Evolutionary conservation across 2,888 invertebrate genomes (phyloP).

Genomic region (Drosophila atripex): DNA sequence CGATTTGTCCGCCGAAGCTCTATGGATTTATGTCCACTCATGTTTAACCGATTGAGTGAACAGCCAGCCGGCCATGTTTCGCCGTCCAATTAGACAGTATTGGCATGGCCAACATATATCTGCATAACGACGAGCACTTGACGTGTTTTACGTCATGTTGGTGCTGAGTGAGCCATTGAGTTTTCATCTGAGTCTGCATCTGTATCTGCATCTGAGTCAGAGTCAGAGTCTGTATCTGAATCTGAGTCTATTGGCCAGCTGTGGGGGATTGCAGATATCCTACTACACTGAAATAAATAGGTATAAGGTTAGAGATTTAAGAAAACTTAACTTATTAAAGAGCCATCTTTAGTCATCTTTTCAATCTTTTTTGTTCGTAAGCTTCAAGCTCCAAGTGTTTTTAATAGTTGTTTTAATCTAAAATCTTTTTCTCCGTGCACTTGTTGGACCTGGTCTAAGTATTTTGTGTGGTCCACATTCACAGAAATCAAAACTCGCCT

Average conservation of each 20-base stretch:
- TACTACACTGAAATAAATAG: slow-evolving; percentile 3
- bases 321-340: too few species aligned
- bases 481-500: slow-evolving; percentile 63
- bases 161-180: slow-evolving; percentile 27
- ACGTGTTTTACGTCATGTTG: slow-evolving; percentile 36
- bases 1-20: slow-evolving; percentile 40
- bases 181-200: slow-evolving; percentile 8
- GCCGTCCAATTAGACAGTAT: slow-evolving; percentile 33
- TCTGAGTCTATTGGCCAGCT: slow-evolving; percentile 11
- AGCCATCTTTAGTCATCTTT: too few species aligned
- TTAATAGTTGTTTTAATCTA: not conserved
- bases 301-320: not conserved
- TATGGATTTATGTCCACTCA: slow-evolving; percentile 50
- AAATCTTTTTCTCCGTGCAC: not conserved
- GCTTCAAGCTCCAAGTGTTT: not conserved
- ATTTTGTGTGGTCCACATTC: slow-evolving; percentile 60
- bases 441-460: slow-evolving; percentile 23
- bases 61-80: slow-evolving; percentile 29
- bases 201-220: slow-evolving; percentile 14
- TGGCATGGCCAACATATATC: slow-evolving; percentile 12
- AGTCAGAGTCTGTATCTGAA: not conserved
- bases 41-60: slow-evolving; percentile 26
- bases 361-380: too few species aligned
- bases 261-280: slow-evolving; percentile 10
- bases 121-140: slow-evolving; percentile 44